Evolutionary conservation across 1,140 invertebrate species (phyloP).

Genomic region (Ladona fulva): DNA sequence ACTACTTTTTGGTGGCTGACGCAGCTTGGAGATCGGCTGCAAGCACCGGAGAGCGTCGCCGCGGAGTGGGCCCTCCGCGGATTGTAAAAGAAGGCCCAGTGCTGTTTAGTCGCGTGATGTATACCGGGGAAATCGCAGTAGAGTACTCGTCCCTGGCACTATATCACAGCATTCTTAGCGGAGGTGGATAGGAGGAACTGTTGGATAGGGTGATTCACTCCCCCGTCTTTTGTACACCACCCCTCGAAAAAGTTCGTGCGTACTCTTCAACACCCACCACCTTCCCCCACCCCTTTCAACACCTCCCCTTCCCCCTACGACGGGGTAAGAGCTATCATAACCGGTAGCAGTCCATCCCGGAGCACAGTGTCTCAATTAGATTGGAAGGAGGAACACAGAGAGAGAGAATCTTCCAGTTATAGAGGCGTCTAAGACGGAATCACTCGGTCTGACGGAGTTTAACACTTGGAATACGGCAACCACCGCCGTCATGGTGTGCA

Average conservation of each 20-base stretch:
- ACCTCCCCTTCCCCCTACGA: neutral
- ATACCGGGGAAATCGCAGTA: neutral
- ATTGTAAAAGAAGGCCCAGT: neutral
- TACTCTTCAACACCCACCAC: neutral
- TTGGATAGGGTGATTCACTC: neutral
- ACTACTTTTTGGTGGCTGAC: no score
- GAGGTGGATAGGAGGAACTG: neutral
- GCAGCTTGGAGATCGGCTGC: no score
- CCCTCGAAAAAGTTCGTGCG: neutral
- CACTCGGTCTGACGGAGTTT: no score
- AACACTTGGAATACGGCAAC: neutral
- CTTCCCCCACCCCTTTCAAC: neutral
- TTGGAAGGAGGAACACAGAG: neutral
- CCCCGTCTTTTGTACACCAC: neutral
- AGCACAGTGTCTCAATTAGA: neutral
- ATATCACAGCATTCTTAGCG: neutral
- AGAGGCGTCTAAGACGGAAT: no score
- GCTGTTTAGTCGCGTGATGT: neutral
- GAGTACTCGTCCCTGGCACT: neutral
- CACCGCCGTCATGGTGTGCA: neutral
- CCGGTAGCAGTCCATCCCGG: neutral
- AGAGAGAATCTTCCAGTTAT: no score
- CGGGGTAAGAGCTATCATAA: neutral
- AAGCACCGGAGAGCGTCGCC: neutral
- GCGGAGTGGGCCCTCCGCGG: neutral